These are phyloP conservation scores for Sebastes hubbsi DNA, from an alignment of 2,797 vertebrate species.

Conservation along the genomic window DNA sequence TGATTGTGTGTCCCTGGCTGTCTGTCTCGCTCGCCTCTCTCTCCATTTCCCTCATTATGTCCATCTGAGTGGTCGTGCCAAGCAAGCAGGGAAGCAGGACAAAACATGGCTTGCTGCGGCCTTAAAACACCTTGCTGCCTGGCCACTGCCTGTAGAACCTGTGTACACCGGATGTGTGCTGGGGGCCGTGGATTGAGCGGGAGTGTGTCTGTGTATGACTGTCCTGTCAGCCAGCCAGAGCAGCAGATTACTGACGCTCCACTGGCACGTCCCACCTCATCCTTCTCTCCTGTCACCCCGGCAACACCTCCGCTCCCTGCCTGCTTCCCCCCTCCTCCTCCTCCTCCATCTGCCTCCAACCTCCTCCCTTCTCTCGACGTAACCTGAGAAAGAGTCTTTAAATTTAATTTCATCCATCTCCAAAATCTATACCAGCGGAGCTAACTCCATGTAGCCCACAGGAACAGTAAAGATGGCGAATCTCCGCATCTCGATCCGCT, in stretches of 20 bases:
- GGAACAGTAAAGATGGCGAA: slow-evolving; percentile 46
- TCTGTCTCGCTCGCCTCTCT: slow-evolving; percentile 51
- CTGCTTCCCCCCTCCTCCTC: slow-evolving; percentile 33
- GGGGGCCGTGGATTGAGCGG: slow-evolving; percentile 13
- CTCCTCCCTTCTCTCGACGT: background rate
- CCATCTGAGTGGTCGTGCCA: slow-evolving; percentile 51
- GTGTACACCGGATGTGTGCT: slow-evolving; percentile 26
- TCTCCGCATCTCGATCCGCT: slow-evolving; percentile 47
- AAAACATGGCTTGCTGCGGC: slow-evolving; percentile 31
- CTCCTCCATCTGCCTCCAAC: slow-evolving; percentile 46
- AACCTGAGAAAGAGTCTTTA: slow-evolving; percentile 45
- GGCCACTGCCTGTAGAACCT: slow-evolving; percentile 29
- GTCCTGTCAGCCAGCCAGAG: slow-evolving; percentile 64
- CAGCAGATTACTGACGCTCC: slow-evolving; percentile 68
- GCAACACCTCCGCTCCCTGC: slow-evolving; percentile 72
- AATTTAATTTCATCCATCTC: slow-evolving; percentile 52
- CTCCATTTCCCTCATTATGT: slow-evolving; percentile 62
- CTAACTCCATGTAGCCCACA: slow-evolving; percentile 27
- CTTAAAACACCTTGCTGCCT: slow-evolving; percentile 43
- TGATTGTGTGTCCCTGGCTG: slow-evolving; percentile 65
- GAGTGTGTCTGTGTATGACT: slow-evolving; percentile 1
- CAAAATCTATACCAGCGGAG: slow-evolving; percentile 36
- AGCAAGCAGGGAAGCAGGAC: slow-evolving; percentile 23
- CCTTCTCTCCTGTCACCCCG: slow-evolving; percentile 61
- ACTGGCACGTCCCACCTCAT: slow-evolving; percentile 67